Evolutionary conservation across 1,140 invertebrate genomes (phyloP), one percentile per base, ranked within the genome.

Genomic region (Trachelipus rathkii): DNA sequence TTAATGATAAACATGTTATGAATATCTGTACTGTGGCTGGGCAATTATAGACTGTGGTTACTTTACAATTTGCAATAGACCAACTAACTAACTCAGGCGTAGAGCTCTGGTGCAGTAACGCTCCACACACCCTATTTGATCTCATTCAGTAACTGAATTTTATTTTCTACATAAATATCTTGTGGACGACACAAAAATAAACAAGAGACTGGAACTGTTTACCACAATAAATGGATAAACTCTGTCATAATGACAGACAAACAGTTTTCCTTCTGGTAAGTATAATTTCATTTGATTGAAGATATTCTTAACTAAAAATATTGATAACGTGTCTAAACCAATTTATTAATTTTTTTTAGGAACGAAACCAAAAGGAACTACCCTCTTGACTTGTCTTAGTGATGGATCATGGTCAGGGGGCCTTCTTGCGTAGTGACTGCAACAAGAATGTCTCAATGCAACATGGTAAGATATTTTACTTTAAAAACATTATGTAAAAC

Each of bases 371-470:
- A 79, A 79, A 9, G 82, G 81, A 33, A 82, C 78, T n/a, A 82
- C 84, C 7, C 79, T 84, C 0, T 77, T 86, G 11, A 84, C 83
- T 10, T 87, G 86, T 74, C 77, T 72, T 44, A 79, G 74, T 15
- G 82, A 81, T 74, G 85, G 85, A 9, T 50, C 83, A 50, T 87
- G 86, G 86, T 83, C 85, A 77, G 83, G 83, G 71, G 79, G 50
- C 82, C 84, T 19, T 77, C 80, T 4, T 86, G 86, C 72, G 77
- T 75, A 71, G 60, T 71, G 93, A 94, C 84, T 94, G 93, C 86
- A 91, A 92, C 85, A 90, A 85, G 93, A 92, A 83, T 94, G 93
- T 86, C 90, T 90, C 9, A 93, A 93, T 84, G 90, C 80, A 81
- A 71, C 72, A 73, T 50, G 78, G 80, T 81, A 68, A 33, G 69